Conservation (phyloP, 2,888 invertebrate species). For the Biston betularia region DNA sequence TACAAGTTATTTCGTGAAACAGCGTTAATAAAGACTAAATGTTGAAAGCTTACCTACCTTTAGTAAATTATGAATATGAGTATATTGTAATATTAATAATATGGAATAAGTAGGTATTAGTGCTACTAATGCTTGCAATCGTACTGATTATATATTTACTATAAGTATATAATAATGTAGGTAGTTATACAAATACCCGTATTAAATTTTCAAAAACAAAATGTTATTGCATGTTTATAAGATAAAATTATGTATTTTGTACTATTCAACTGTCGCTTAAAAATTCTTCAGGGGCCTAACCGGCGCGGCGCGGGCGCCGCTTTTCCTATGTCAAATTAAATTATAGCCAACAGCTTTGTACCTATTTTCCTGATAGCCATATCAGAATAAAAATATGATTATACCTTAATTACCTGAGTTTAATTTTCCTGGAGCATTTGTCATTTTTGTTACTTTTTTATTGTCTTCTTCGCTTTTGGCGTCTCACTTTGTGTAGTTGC, state of each 20-base stretch:
- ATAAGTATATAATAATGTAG: slow-evolving; percentile 23
- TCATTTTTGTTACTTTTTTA: background rate
- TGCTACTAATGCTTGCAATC: slow-evolving; percentile 55
- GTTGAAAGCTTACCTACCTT: background rate
- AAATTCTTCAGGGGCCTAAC: slow-evolving; percentile 54
- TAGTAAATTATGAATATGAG: background rate
- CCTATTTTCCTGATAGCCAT: slow-evolving; percentile 85
- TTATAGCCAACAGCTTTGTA: slow-evolving; percentile 87
- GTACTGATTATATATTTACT: slow-evolving; percentile 31
- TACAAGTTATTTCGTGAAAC: background rate
- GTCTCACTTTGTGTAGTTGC: no score
- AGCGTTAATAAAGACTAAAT: slow-evolving; percentile 6
- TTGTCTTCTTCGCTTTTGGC: no score
- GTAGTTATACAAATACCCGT: background rate
- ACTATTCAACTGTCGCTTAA: slow-evolving; percentile 31
- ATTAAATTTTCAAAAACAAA: background rate
- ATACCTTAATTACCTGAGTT: slow-evolving; percentile 59
- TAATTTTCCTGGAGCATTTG: slow-evolving; percentile 54
- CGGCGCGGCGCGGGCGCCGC: slow-evolving; percentile 81
- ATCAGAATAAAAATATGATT: slow-evolving; percentile 87
- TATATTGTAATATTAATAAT: slow-evolving; percentile 5
- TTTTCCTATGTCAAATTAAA: slow-evolving; percentile 63
- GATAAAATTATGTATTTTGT: slow-evolving; percentile 14
- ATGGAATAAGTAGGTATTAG: slow-evolving; percentile 53
- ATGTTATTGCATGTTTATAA: background rate